phyloP scores from a whole-genome alignment of 2,797 vertebrate genomes.

The Enteromius trimaculatus region DNA sequence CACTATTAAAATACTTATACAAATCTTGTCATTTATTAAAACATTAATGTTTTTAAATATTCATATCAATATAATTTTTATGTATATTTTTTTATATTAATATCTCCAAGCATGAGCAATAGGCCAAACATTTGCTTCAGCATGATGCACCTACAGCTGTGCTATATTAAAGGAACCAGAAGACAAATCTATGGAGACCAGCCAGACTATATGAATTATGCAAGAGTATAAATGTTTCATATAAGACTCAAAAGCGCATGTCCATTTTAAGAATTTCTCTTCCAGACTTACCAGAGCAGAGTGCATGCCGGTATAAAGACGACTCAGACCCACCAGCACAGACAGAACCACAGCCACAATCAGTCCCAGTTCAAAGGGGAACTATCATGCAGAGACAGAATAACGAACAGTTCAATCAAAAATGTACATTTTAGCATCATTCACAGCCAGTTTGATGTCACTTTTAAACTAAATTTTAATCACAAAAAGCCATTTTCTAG shows the following conservation, averaged over 20 bases:
- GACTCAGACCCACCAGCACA: slow-evolving; percentile 89
- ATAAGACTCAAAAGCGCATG: slow-evolving; percentile 14
- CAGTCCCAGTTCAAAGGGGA: slow-evolving; percentile 85
- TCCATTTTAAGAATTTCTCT: slow-evolving; percentile 8
- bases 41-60: background rate
- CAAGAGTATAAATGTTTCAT: slow-evolving; percentile 62
- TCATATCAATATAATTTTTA: background rate
- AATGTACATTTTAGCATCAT: background rate
- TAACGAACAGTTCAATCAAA: background rate
- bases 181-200: background rate
- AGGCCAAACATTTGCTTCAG: background rate
- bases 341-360: slow-evolving; percentile 83
- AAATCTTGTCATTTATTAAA: background rate
- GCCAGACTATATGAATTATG: slow-evolving; percentile 22
- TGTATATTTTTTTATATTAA: background rate
- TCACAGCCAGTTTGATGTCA: background rate
- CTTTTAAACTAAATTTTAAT: too few relatives aligned
- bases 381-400: slow-evolving; percentile 74
- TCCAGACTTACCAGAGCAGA: slow-evolving; percentile 89
- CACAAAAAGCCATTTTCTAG: background rate
- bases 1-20: background rate
- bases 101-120: background rate
- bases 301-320: slow-evolving; percentile 97
- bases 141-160: background rate
- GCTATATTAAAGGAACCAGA: slow-evolving; percentile 2